Conservation (phyloP, 1,140 invertebrate genomes). For the Myzus persicae region DNA sequence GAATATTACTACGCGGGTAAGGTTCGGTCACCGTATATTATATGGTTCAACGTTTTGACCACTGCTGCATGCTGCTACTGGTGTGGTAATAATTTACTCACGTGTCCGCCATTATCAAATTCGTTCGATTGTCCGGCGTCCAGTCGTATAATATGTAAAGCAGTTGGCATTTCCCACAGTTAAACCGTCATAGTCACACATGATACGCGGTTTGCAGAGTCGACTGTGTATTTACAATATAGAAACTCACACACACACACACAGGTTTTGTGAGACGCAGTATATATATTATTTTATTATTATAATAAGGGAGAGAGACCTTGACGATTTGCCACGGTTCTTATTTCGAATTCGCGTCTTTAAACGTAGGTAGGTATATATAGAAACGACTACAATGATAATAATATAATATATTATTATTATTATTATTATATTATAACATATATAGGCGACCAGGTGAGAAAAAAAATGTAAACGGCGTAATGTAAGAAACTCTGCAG, state of each 20-base stretch:
- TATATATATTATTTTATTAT: no score
- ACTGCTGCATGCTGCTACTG: background rate
- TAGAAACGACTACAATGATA: background rate
- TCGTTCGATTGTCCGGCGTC: background rate
- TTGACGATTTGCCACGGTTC: constrained; percentile 36
- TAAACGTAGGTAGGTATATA: background rate
- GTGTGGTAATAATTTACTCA: background rate
- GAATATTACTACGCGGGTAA: no score
- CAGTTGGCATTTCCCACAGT: constrained; percentile 25
- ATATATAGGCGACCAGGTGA: background rate
- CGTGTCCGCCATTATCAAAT: background rate
- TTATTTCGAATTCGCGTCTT: constrained; percentile 34
- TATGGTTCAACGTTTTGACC: background rate
- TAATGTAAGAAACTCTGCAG: background rate
- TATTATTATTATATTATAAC: no score
- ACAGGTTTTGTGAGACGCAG: no score
- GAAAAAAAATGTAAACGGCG: background rate
- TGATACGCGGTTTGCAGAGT: background rate
- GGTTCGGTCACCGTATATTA: background rate
- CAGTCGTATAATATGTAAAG: background rate
- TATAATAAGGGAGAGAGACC: constrained; percentile 14
- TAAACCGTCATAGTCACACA: background rate
- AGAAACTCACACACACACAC: background rate
- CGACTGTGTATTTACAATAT: background rate
- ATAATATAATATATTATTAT: no score